Evolutionary conservation across 2,113 vertebrate genomes (phyloP).

Genomic region (Mohoua ochrocephala): DNA sequence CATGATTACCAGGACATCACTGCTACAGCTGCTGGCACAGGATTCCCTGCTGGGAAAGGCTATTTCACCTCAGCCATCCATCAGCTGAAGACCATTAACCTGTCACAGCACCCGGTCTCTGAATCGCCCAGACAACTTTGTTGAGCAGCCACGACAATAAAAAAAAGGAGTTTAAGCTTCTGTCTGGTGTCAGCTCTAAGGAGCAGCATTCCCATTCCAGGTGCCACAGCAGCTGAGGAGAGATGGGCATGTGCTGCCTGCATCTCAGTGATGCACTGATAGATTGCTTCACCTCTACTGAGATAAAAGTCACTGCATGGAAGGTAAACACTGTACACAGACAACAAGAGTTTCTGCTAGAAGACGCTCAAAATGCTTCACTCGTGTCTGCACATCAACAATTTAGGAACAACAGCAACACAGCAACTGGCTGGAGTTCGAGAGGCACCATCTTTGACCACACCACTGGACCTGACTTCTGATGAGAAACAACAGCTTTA

Average conservation of each 20-base stretch:
- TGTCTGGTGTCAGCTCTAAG: background rate
- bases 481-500: background rate
- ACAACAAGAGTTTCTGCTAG: background rate
- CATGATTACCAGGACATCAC: background rate
- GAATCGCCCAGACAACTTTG: background rate
- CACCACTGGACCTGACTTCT: background rate
- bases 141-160: background rate
- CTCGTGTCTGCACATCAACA: background rate
- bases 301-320: background rate
- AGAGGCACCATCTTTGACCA: background rate
- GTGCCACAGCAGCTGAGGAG: background rate
- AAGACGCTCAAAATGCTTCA: background rate
- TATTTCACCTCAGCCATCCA: background rate
- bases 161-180: background rate
- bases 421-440: background rate
- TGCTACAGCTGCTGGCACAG: background rate
- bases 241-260: background rate
- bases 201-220: background rate
- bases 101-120: background rate
- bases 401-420: background rate
- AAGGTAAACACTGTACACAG: background rate
- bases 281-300: background rate
- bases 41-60: background rate
- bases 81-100: constrained; percentile 1
- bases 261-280: background rate